Evolutionary conservation across 2,797 vertebrate species (phyloP), one percentile per base, ranked within the genome.

Genomic region (Centropyge bicolor): DNA sequence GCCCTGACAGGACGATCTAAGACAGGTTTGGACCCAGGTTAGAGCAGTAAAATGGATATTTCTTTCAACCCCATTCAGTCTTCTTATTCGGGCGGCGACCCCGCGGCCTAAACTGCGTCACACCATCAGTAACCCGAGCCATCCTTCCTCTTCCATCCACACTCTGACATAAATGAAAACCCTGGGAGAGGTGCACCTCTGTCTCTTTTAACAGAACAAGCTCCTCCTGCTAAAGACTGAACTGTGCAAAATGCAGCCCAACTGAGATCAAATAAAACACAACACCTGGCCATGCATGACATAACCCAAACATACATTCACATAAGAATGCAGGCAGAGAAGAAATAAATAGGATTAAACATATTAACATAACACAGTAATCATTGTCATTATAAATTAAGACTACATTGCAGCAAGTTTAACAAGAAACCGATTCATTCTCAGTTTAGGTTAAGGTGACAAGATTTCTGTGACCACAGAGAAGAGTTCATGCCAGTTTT

Each of bases 261-360:
- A 87, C 89, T 85, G 69, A 86, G 81, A 83, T 82, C 66, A 86
- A 81, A 85, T 54, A 74, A 90, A 89, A 85, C 76, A 85, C 84
- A 90, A 91, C 80, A 93, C 81, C 81, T 88, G 91, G 91, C 92
- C 94, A 94, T 94, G 94, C 94, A 91, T 81, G 82, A 91, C 87
- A 92, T 46, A 87, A 90, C 79, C 86, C 78, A 76, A 87, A 92
- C 78, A 54, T 84, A 84, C 86, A 89, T 86, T 88, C 85, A 85
- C 89, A 68, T 82, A 87, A 81, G 84, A 92, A 94, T 68, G 85
- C 92, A 92, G 91, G 92, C 89, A 93, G 86, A 93, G 79, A 89
- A 81, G 92, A 91, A 95, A 96, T 95, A 95, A 95, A 96, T 96
- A 94, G 76, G 86, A 91, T 89, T 84, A 70, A 85, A 89, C 78